phyloP scores from a whole-genome alignment of 1,140 invertebrate species.

The Drosophila sulfurigaster region DNA sequence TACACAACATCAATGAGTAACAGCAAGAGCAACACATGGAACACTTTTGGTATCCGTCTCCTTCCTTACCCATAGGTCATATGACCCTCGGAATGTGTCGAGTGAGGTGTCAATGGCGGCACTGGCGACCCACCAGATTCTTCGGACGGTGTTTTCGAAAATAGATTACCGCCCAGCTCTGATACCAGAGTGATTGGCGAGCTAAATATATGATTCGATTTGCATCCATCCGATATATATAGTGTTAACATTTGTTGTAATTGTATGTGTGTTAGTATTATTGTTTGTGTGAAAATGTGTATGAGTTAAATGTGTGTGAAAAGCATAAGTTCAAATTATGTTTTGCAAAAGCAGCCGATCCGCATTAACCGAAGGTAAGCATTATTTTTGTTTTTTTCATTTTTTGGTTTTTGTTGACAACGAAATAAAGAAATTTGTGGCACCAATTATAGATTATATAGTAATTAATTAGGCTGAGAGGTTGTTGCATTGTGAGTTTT shows the following conservation, averaged over 20 bases:
- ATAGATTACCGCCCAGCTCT: slow-evolving; percentile 94
- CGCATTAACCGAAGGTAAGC: slow-evolving; percentile 80
- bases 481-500: slow-evolving; percentile 12
- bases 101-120: slow-evolving; percentile 85
- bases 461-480: slow-evolving; percentile 42
- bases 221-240: slow-evolving; percentile 3
- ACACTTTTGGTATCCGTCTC: slow-evolving; percentile 27
- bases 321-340: slow-evolving; percentile 55
- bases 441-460: slow-evolving; percentile 60
- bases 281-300: slow-evolving; percentile 21
- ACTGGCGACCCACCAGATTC: slow-evolving; percentile 88
- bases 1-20: slow-evolving; percentile 33
- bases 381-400: slow-evolving; percentile 45
- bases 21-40: slow-evolving; percentile 44
- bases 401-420: slow-evolving; percentile 49
- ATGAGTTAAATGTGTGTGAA: slow-evolving; percentile 26
- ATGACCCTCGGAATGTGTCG: slow-evolving; percentile 85
- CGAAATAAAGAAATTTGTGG: slow-evolving; percentile 72
- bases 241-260: slow-evolving; percentile 12
- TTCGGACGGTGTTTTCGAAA: slow-evolving; percentile 94
- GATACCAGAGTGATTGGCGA: slow-evolving; percentile 95
- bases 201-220: slow-evolving; percentile 85
- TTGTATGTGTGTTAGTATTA: slow-evolving; percentile 25
- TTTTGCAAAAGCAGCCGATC: slow-evolving; percentile 79
- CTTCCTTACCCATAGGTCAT: slow-evolving; percentile 84